These are phyloP conservation scores for Mormyrops boulengeri DNA, from an alignment of 2,797 vertebrate genomes.

Conservation along the genomic window DNA sequence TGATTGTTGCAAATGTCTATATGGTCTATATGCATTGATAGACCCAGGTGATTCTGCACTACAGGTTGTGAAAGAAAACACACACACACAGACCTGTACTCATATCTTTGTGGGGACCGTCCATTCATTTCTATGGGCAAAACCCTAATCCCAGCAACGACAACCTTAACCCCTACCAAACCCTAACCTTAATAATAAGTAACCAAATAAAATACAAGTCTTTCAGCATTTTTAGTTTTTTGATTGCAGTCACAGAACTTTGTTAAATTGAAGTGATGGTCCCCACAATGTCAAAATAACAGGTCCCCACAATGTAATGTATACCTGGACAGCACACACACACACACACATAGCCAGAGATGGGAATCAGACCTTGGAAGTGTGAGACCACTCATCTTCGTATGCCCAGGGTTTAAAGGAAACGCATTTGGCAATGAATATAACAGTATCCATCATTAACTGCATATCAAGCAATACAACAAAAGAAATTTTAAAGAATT, in stretches of 20 bases:
- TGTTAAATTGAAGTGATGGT: not conserved
- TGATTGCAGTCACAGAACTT: not conserved
- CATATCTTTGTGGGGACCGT: not conserved
- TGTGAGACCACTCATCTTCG: not conserved
- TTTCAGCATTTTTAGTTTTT: not conserved
- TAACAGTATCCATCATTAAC: not conserved
- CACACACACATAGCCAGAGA: not conserved
- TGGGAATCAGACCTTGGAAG: not conserved
- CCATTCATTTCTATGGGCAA: not conserved
- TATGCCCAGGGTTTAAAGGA: not conserved
- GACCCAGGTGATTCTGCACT: not conserved
- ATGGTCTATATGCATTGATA: not conserved
- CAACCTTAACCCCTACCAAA: not conserved
- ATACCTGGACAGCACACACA: not conserved
- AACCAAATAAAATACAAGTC: not conserved
- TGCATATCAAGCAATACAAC: not conserved
- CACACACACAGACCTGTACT: not conserved
- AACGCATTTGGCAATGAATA: not conserved
- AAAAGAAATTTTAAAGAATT: not conserved
- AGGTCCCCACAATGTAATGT: not conserved
- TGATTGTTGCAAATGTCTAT: constrained; percentile 10
- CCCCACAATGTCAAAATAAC: not conserved
- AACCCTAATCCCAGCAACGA: not conserved
- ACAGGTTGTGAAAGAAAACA: not conserved
- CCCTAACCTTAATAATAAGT: not conserved